phyloP scores from a whole-genome alignment of 2,797 vertebrate genomes.

The Hoplostethus atlanticus region DNA sequence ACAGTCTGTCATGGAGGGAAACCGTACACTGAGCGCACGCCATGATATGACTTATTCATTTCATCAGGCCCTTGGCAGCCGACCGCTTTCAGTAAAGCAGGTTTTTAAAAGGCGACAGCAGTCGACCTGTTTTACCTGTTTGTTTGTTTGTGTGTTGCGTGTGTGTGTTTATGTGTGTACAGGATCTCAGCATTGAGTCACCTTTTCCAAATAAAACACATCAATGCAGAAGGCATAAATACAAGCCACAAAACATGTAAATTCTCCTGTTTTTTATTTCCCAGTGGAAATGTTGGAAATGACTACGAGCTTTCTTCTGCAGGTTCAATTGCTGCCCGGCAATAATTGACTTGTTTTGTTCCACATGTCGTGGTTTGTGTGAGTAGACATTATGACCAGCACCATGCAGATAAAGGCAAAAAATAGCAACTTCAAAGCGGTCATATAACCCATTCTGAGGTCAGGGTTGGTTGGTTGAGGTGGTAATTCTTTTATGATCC shows the following conservation, averaged over 20 bases:
- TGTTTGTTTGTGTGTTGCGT: neutral
- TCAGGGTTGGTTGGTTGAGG: slow-evolving; percentile 20
- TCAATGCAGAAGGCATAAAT: slow-evolving; percentile 9
- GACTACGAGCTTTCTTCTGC: slow-evolving; percentile 14
- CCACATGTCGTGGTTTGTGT: slow-evolving; percentile 35
- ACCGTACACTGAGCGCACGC: slow-evolving; percentile 2
- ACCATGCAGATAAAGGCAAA: slow-evolving; percentile 45
- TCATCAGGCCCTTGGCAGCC: neutral
- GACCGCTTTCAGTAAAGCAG: neutral
- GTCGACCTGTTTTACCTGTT: neutral
- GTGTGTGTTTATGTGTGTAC: neutral
- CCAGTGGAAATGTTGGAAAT: slow-evolving; percentile 31
- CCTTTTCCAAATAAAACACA: slow-evolving; percentile 32
- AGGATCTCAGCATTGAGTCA: neutral
- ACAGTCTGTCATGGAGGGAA: slow-evolving; percentile 1
- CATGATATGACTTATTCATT: slow-evolving; percentile 12
- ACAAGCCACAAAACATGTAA: slow-evolving; percentile 3
- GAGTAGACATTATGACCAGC: slow-evolving; percentile 19
- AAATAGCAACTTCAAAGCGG: slow-evolving; percentile 60
- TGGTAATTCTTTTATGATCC: slow-evolving; percentile 33
- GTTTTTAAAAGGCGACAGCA: neutral
- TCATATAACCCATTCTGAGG: slow-evolving; percentile 18
- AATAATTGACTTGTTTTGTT: slow-evolving; percentile 67
- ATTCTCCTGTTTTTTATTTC: slow-evolving; percentile 40
- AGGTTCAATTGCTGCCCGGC: slow-evolving; percentile 18